Base-by-base conservation (phyloP, 2,888 invertebrate genomes). In the Drosophila falleni region DNA sequence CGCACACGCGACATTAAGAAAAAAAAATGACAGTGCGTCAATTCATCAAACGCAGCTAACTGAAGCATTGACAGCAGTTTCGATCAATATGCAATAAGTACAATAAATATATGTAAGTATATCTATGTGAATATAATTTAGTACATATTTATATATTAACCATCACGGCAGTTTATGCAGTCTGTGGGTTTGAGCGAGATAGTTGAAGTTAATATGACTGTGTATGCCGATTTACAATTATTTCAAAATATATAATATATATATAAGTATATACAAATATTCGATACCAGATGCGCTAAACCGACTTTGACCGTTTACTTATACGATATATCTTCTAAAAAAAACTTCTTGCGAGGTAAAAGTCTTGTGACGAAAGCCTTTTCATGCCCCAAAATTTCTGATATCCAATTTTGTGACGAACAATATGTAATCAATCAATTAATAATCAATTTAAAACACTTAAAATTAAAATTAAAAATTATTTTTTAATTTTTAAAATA, bases 1-100 rank as follows among this genome's bases (percentile, higher is more conserved):
- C 62, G 44, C 16, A 42, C 29, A 41, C 31, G 42, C 56, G 47
- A 60, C 44, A 33, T 41, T 13, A 39, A 50, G 42, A 42, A 56
- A 54, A 47, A 42, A 53, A 47, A 62, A 23, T 31, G 56, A 33
- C 66, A 72, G 56, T 44, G 49, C 51, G 72, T 54, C 55, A 65
- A 63, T 65, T 29, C 54, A 53, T 50, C 56, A 56, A 53, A 53
- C 10, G 55, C 39, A 33, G 35, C 16, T 31, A 60, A 51, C 60
- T 51, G 35, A 42, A 29, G 31, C 54, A 41, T 49, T 63, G 31
- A 58, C 56, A 42, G 49, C 33, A 58, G 16, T 35, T 33, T 42
- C 58, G 19, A 68, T 63, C 55, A 31, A 42, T 56, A 59, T 31
- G 31, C 16, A 19, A 35, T 29, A 29, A 29, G 29, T 11, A 35